phyloP scores from a whole-genome alignment of 2,888 invertebrate species.

The Alentia gelatinosa region DNA sequence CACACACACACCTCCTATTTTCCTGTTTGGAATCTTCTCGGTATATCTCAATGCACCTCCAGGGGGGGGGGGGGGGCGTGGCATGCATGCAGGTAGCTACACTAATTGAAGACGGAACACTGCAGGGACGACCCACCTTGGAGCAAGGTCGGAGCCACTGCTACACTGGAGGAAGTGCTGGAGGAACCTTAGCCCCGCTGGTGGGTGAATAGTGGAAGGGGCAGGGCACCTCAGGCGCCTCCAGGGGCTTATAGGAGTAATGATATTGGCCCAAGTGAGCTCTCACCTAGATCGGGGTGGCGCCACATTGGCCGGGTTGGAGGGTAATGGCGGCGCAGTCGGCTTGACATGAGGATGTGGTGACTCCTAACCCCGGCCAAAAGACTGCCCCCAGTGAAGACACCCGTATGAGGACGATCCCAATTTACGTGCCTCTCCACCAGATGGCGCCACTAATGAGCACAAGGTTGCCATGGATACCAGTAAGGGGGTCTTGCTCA shows the following conservation, averaged over 20 bases:
- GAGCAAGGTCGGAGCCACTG: no score
- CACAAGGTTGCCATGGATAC: conserved; percentile 32
- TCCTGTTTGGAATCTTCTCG: background rate
- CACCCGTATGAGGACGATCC: background rate
- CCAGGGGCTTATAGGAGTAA: background rate
- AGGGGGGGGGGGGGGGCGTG: background rate
- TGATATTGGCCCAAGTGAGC: conserved; percentile 29
- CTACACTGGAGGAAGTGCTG: background rate
- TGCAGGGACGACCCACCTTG: background rate
- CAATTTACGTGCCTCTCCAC: conserved; percentile 20
- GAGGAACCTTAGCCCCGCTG: background rate
- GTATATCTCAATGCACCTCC: background rate
- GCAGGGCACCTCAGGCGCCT: background rate
- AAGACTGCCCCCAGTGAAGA: background rate
- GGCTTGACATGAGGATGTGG: conserved; percentile 23
- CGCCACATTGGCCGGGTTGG: background rate
- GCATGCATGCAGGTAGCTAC: background rate
- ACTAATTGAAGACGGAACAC: background rate
- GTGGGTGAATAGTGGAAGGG: background rate
- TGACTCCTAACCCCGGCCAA: background rate
- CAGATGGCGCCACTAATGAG: conserved; percentile 41
- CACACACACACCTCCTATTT: no score
- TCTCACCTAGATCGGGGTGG: background rate
- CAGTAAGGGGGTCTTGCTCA: background rate
- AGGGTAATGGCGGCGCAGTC: background rate